Percentiles rank a stretch among this genome's conserved stretches.
phyloP scores from a whole-genome alignment of 2,113 vertebrate genomes.

The Prietella phreatophila region DNA sequence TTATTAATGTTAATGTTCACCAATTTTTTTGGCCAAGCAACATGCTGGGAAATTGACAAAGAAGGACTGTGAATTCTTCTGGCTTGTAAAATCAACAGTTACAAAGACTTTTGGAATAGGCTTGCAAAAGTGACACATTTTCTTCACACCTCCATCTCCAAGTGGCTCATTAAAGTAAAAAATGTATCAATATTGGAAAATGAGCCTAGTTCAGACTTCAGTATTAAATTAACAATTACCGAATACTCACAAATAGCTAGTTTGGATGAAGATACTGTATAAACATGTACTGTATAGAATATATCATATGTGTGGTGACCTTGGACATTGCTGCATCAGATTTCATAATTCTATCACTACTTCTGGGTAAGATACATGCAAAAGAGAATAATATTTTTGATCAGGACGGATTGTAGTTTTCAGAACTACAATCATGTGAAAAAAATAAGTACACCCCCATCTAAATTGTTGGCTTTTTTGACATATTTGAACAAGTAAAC shows the following conservation, averaged over 20 bases:
- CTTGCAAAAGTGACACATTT: slow-evolving; percentile 24
- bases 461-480: too few relatives aligned
- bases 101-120: background rate
- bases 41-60: slow-evolving; percentile 17
- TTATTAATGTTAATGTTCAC: background rate
- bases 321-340: background rate
- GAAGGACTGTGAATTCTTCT: slow-evolving; percentile 9
- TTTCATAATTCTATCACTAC: background rate
- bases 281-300: background rate
- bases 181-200: slow-evolving; percentile 25
- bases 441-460: too few relatives aligned
- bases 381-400: background rate
- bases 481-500: too few relatives aligned
- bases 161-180: slow-evolving; percentile 21
- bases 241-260: background rate
- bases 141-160: slow-evolving; percentile 9
- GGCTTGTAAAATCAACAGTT: slow-evolving; percentile 25
- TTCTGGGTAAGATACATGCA: background rate
- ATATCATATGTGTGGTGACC: background rate
- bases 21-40: slow-evolving; percentile 4
- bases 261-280: background rate
- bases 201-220: background rate
- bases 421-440: background rate
- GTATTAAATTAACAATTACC: background rate
- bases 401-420: background rate